Evolutionary conservation across 1,140 invertebrate genomes (phyloP).

Genomic region (Arctopsyche grandis): DNA sequence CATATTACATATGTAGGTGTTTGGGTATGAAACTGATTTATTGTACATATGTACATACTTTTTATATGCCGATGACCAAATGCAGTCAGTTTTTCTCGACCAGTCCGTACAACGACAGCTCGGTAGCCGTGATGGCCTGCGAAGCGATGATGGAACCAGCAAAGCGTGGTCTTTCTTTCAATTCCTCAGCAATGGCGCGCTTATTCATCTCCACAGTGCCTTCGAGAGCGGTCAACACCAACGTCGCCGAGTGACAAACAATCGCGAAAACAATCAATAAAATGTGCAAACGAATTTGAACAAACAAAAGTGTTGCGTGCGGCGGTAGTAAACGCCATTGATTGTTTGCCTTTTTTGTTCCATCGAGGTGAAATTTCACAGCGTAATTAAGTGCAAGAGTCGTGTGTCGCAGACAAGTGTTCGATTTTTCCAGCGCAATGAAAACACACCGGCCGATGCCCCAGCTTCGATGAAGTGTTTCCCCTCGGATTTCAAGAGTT

Average conservation of each 20-base stretch:
- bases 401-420: not conserved
- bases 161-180: slow-evolving; percentile 41
- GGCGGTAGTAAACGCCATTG: not conserved
- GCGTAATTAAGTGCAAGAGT: no score
- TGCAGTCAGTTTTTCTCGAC: not conserved
- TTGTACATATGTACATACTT: no score
- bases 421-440: not conserved
- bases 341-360: not conserved
- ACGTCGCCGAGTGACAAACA: not conserved
- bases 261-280: not conserved
- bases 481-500: not conserved
- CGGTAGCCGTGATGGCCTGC: slow-evolving; percentile 36
- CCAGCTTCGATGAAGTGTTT: not conserved
- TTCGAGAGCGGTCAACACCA: not conserved
- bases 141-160: slow-evolving; percentile 37
- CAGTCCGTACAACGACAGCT: not conserved
- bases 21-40: no score
- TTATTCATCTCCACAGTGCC: slow-evolving; percentile 6
- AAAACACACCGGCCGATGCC: not conserved
- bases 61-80: not conserved
- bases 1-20: no score
- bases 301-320: not conserved
- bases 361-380: not conserved
- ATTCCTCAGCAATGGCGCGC: slow-evolving; percentile 21
- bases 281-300: not conserved